A percentile compares a stretch with the other conserved stretches of the same genome.
phyloP scores from a whole-genome alignment of 2,888 invertebrate genomes.

The Synergus itoensis region DNA sequence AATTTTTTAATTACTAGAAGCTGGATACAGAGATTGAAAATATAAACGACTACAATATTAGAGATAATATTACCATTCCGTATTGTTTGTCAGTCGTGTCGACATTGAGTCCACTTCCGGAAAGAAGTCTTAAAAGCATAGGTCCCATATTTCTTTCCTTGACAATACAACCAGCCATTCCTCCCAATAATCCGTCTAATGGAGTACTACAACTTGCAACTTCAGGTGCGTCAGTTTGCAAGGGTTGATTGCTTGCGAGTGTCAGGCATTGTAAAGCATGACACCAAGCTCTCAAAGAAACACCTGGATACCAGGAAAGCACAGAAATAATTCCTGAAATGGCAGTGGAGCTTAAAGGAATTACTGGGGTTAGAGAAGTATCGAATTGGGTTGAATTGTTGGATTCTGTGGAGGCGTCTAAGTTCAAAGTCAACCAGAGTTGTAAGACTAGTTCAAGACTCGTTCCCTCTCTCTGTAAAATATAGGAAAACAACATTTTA shows the following conservation, averaged over 20 bases:
- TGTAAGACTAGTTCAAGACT: constrained; percentile 91
- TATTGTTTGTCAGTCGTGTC: constrained; percentile 79
- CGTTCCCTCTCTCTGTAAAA: constrained; percentile 83
- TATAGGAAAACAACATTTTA: constrained; percentile 37
- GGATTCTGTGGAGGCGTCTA: constrained; percentile 80
- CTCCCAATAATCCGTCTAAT: constrained; percentile 76
- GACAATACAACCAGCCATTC: constrained; percentile 83
- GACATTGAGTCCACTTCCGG: constrained; percentile 81
- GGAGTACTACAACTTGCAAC: constrained; percentile 67
- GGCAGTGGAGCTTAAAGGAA: constrained; percentile 83
- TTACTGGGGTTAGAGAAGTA: constrained; percentile 81
- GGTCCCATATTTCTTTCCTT: constrained; percentile 85
- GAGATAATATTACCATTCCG: constrained; percentile 75
- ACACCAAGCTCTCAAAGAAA: constrained; percentile 89
- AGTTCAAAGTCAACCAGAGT: constrained; percentile 91
- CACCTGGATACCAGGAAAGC: constrained; percentile 82
- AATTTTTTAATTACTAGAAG: background rate
- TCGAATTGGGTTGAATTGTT: constrained; percentile 79
- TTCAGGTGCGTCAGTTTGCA: constrained; percentile 67
- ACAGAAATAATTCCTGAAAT: constrained; percentile 84
- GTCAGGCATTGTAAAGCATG: constrained; percentile 88
- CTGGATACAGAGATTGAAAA: background rate
- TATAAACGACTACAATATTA: constrained; percentile 12
- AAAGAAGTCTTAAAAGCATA: constrained; percentile 84
- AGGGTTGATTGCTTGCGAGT: constrained; percentile 84